Base-by-base conservation (phyloP, 2,797 vertebrate genomes). In the Catharus ustulatus region DNA sequence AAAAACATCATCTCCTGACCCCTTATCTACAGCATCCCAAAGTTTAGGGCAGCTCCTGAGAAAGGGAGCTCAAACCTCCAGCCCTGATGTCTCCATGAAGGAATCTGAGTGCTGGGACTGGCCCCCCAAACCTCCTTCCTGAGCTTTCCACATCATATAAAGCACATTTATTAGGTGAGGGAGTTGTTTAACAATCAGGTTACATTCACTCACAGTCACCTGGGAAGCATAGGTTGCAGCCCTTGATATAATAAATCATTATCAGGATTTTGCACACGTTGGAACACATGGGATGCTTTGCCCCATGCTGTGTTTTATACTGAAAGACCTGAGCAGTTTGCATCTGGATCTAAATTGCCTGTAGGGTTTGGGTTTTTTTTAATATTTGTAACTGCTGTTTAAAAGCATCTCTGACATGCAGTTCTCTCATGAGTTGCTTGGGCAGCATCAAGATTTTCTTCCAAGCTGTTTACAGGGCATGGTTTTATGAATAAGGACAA, bases 131-230 rank as follows among this genome's bases (percentile, higher is more conserved):
- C 42, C 67, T 93, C 20, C 57, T 89, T 14, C 10, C 40, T n/a
- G 84, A 87, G 64, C 52, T 83, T 80, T 74, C 32, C 87, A 52
- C 68, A 67, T 91, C 46, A 92, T 90, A 89, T 92, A 87, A 95
- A 95, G 54, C 64, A 77, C 3, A 7, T 96, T 96, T 95, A 93
- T 95, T 57, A 93, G 95, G 91, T 93, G 91, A 89, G 72, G 71
- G 91, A 89, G 48, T 92, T 79, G 86, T 96, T 96, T 92, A 87
- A 92, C 94, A 76, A 84, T 55, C 94, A 84, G 78, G 74, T 94
- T 93, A 69, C 36, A 3, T 84, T 90, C 3, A 0, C 74, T 71
- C 8, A 0, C 0, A 0, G 87, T 93, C 96, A 94, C 92, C 94
- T 92, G 95, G 96, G 94, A 94, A 89, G 90, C 86, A 19, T 29